Evolutionary conservation across 1,140 invertebrate species (phyloP), one percentile per base, ranked within the genome.

Genomic region (Papilio polytes): DNA sequence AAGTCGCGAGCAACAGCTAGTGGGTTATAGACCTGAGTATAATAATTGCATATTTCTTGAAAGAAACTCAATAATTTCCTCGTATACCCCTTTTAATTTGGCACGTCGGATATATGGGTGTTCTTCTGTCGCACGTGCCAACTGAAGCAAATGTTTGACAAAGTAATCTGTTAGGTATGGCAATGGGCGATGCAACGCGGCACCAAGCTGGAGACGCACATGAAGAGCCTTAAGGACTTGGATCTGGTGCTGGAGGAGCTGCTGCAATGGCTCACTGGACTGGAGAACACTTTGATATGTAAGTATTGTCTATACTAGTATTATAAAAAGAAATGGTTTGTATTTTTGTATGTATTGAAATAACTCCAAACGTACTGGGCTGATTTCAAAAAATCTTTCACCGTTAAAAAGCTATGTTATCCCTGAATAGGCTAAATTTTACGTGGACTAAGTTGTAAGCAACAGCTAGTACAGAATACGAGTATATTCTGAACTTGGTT

Each of bases 191-290:
- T 97, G 84, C 98, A 99, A 93, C 96, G 98, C 59, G 97, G 98
- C 81, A 96, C 97, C 84, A 97, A 98, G 91, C 92, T 98, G 79
- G 96, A 97, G 74, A 92, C 95, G 73, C 97, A 99, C 82, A 96
- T 99, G 95, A 98, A 99, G 91, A 96, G 96, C 59, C 91, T 97
- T 59, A 95, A 96, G 91, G 97, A 97, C 91, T 95, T 99, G 72
- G 97, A 98, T 76, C 97, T 99, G 78, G 96, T 98, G 53, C 95
- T 99, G 74, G 99, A 99, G 88, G 98, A 99, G 92, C 95, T 99
- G n/a, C 96, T 99, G 56, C 97, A 97, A 3, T 99, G 99, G 99
- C 96, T 99, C 20, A 96, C 97, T 81, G 97, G 97, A 74, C 96
- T 99, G 8, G 99, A 99, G 94, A 97, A 97, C 73, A 98, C 97